Base-by-base conservation (phyloP, 2,113 vertebrate genomes). In the Albula glossodonta region DNA sequence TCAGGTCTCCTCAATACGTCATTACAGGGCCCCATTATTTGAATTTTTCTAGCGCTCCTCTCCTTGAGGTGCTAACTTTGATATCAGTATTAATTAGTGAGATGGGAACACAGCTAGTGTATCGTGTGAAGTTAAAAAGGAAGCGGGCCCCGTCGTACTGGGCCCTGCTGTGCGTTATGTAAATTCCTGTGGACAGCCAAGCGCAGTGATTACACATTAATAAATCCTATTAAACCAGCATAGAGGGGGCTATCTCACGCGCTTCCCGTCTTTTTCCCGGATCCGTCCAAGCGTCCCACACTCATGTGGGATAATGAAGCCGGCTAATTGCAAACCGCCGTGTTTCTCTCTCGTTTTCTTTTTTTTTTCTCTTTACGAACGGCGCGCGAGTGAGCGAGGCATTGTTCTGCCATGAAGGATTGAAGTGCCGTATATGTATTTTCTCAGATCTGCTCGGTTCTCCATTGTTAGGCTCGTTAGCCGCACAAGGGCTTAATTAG, bases 401-500 rank as follows among this genome's bases (percentile, higher is more conserved):
- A 25, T 49, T 41, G 51, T 22, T 12, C 49, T 25, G 15, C 50
- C 7, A 51, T 3, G 17, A 8, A 31, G 19, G 4, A 31, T 25
- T 56, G 78, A 19, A 49, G 22, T 10, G 70, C 4, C 78, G 85
- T 90, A 89, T 89, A 17, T 83, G 82, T 87, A 70, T 87, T 88
- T 86, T 41, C 88, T 88, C 81, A 89, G 91, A 92, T 93, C 89
- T 86, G 89, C 87, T 88, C 88, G 41, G 79, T 77, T 88, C 87
- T 89, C 91, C 87, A 91, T 92, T 93, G 91, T 93, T 90, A 83
- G 66, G 81, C 90, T 92, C 87, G 88, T 94, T 94, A 94, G 90
- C 92, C 78, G 84, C 85, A 90, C 88, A 85, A 89, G 82, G 81
- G 89, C 94, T 90, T 94, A 93, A 95, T 94, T 92, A 93, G 92